Percentiles rank a stretch among this genome's conserved stretches.
Conservation (phyloP, 2,888 invertebrate genomes). For the Caenorhabditis doughertyi region DNA sequence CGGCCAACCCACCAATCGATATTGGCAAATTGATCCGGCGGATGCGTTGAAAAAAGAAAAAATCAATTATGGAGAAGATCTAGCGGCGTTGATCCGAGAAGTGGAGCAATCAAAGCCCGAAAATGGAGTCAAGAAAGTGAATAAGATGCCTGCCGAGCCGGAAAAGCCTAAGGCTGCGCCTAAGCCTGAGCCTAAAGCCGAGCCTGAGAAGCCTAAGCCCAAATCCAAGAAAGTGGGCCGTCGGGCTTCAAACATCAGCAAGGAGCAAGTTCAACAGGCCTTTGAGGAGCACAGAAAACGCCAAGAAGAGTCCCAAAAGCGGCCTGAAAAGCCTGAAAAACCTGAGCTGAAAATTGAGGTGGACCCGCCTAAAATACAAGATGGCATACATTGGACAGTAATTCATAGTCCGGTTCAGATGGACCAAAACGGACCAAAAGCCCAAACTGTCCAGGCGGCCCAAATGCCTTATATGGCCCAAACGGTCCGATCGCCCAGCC, state of each 20-base stretch:
- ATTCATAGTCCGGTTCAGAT: conserved; percentile 47
- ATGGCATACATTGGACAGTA: conserved; percentile 68
- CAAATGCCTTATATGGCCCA: no score
- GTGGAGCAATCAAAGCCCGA: conserved; percentile 11
- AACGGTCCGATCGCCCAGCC: conserved; percentile 5
- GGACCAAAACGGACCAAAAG: no score
- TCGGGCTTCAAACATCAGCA: conserved; percentile 58
- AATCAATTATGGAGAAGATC: conserved; percentile 46
- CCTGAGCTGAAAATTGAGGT: conserved; percentile 15
- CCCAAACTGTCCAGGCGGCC: no score
- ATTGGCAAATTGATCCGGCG: conserved; percentile 73
- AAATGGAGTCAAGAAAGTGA: no score
- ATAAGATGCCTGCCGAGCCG: background rate
- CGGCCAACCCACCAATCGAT: conserved; percentile 54
- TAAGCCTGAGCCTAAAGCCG: conserved; percentile 1
- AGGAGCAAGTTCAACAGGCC: conserved; percentile 61
- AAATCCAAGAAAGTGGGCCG: conserved; percentile 26
- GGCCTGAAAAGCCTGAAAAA: conserved; percentile 1
- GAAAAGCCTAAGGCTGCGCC: conserved; percentile 33
- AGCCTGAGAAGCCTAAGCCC: conserved; percentile 16
- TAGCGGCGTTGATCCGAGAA: conserved; percentile 56
- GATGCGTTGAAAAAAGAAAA: conserved; percentile 58
- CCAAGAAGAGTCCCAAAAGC: conserved; percentile 23
- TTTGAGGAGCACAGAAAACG: conserved; percentile 51
- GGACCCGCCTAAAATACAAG: conserved; percentile 47